Conservation (phyloP, 1,140 invertebrate species). For the Metopolophium dirhodum region DNA sequence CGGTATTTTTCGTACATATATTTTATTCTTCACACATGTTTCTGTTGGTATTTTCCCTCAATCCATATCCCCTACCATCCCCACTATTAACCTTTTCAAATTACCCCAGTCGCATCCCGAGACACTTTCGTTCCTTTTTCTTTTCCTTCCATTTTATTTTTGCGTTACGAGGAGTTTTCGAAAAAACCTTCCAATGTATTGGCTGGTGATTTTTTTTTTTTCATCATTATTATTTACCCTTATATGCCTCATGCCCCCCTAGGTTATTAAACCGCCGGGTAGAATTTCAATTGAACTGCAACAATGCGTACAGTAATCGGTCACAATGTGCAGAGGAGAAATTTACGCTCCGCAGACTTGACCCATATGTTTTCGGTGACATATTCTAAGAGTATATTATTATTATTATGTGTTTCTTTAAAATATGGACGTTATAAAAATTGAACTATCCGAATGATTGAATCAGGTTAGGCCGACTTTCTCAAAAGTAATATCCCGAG, state of each 20-base stretch:
- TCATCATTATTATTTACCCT: background rate
- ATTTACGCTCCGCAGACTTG: background rate
- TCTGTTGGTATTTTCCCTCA: background rate
- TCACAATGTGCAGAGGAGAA: background rate
- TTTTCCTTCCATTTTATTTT: conserved; percentile 2
- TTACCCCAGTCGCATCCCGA: background rate
- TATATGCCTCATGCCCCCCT: background rate
- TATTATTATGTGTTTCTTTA: background rate
- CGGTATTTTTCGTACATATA: conserved; percentile 6
- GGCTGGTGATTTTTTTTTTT: conserved; percentile 18
- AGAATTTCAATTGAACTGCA: conserved; percentile 41
- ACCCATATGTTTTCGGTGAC: background rate
- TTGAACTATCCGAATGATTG: background rate
- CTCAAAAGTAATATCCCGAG: too few relatives aligned
- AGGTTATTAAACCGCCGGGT: conserved; percentile 1
- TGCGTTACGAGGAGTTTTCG: background rate
- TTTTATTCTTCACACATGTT: conserved; percentile 22
- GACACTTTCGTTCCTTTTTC: background rate
- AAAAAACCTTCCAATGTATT: background rate
- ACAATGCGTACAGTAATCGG: conserved; percentile 49
- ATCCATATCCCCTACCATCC: background rate
- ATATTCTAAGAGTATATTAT: background rate
- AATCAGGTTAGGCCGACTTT: too few relatives aligned
- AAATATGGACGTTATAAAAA: background rate
- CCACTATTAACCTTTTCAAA: conserved; percentile 1